Conservation (phyloP, 2,113 vertebrate species). For the Todiramphus chloris region DNA sequence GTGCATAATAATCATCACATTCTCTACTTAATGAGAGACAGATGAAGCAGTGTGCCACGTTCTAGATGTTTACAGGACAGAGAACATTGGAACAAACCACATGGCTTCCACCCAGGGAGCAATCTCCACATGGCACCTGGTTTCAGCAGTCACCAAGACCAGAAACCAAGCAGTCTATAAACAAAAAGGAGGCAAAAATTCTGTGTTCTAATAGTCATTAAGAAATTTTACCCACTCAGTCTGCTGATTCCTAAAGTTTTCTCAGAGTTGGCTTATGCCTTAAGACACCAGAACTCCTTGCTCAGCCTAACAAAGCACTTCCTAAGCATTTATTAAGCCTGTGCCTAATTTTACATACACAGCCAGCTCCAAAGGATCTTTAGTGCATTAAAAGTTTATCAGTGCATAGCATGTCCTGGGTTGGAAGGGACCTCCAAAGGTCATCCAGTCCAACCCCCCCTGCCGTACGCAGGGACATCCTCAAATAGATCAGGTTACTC, state of each 20-base stretch:
- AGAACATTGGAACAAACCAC: constrained; percentile 37
- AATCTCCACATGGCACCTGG: not conserved
- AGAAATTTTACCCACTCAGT: not conserved
- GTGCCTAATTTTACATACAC: not conserved
- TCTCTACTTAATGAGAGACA: constrained; percentile 15
- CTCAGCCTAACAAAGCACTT: not conserved
- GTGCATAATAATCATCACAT: constrained; percentile 27
- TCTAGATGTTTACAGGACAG: constrained; percentile 61
- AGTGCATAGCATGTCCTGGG: not conserved
- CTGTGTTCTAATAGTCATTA: not conserved
- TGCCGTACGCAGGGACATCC: too few species aligned
- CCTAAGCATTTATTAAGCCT: not conserved
- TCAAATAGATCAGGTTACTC: too few species aligned
- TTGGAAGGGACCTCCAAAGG: too few species aligned
- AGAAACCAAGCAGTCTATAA: not conserved
- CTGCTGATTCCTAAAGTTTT: not conserved
- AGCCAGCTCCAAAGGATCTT: not conserved
- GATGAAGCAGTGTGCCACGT: constrained; percentile 38
- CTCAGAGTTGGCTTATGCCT: not conserved
- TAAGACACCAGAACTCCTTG: not conserved
- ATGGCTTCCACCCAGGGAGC: constrained; percentile 20
- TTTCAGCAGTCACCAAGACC: constrained; percentile 1
- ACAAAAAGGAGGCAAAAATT: not conserved
- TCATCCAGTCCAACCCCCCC: too few species aligned
- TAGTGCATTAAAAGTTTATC: not conserved